Conservation (phyloP, 2,113 vertebrate species). For the Leucosticte australis region DNA sequence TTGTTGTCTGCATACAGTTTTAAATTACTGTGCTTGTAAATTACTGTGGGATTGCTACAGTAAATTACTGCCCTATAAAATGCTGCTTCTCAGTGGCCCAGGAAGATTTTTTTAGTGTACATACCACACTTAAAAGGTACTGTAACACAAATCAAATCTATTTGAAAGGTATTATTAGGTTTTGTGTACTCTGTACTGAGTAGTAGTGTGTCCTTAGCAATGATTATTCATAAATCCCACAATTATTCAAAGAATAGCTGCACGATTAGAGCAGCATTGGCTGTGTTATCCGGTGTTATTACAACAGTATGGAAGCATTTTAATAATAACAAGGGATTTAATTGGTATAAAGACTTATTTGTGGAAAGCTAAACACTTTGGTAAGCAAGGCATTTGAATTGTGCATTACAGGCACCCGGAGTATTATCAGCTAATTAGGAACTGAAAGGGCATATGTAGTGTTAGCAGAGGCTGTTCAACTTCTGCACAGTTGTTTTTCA, state of each 20-base stretch:
- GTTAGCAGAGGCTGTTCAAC: conserved; percentile 14
- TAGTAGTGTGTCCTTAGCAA: conserved; percentile 17
- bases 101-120: conserved; percentile 10
- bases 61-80: conserved; percentile 23
- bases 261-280: conserved; percentile 57
- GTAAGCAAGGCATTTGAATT: conserved; percentile 51
- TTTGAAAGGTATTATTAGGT: conserved; percentile 64
- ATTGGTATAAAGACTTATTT: conserved; percentile 68
- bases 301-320: conserved; percentile 59
- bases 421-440: conserved; percentile 66
- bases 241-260: conserved; percentile 63
- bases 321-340: conserved; percentile 70
- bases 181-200: conserved; percentile 44
- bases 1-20: background rate
- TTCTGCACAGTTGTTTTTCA: conserved; percentile 15
- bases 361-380: conserved; percentile 56
- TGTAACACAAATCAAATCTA: conserved; percentile 59
- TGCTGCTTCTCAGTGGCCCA: background rate
- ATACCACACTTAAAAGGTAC: conserved; percentile 21
- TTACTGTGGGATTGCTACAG: background rate
- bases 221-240: conserved; percentile 61
- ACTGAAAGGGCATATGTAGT: conserved; percentile 17
- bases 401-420: conserved; percentile 30
- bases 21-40: background rate
- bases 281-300: conserved; percentile 66